Evolutionary conservation across 2,888 invertebrate genomes (phyloP).

Genomic region (Sipha maydis): DNA sequence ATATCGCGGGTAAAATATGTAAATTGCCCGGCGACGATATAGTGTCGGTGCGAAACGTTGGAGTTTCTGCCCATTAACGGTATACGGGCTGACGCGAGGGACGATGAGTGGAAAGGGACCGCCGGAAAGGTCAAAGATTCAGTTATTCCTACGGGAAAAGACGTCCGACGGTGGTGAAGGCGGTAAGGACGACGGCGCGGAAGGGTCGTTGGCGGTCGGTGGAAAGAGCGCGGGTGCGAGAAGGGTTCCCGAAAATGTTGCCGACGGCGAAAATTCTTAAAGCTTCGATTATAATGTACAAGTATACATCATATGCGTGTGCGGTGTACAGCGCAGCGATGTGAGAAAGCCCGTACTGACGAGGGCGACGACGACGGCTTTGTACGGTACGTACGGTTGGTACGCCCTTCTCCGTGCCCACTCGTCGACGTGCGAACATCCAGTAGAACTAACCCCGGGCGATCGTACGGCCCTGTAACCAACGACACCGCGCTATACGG

Average conservation of each 20-base stretch:
- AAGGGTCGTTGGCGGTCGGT: background rate
- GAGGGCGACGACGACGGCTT: background rate
- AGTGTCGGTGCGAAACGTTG: background rate
- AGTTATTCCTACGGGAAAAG: background rate
- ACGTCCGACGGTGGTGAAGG: no score
- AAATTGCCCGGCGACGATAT: background rate
- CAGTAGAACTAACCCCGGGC: no score
- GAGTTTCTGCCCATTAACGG: constrained; percentile 25
- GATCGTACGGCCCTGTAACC: no score
- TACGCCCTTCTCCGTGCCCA: no score
- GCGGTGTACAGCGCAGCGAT: background rate
- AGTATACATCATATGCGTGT: background rate
- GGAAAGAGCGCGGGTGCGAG: background rate
- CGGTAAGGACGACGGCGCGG: background rate
- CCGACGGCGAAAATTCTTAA: constrained; percentile 28
- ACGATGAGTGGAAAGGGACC: background rate
- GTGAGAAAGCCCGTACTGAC: background rate
- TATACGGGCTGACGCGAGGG: background rate
- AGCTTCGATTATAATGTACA: constrained; percentile 20
- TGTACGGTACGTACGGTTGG: no score
- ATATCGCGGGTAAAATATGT: constrained; percentile 13
- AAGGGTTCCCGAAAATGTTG: constrained; percentile 3
- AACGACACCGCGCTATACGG: no score
- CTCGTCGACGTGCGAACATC: no score
- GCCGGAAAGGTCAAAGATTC: constrained; percentile 45